Base-by-base conservation (phyloP, 2,888 invertebrate species). In the Tyria jacobaeae region DNA sequence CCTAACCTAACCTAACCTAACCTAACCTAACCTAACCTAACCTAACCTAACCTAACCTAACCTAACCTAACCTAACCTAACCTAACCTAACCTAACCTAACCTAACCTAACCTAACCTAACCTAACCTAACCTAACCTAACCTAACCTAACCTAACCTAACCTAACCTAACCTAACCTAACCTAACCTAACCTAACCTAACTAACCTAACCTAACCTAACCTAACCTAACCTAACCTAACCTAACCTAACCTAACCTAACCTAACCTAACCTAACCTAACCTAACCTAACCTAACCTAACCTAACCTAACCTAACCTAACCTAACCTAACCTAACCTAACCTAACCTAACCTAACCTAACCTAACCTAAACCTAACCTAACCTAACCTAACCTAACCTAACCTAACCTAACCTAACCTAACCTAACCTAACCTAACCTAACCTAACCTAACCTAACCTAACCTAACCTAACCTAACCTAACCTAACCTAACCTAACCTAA, bases 11-110 rank as follows among this genome's bases (percentile, higher is more conserved):
- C 37, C 37, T 14, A 37, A 37, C 37, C 37, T 37, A 37, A 37
- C 37, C 37, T 37, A 37, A 37, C 37, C 37, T 37, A 37, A 37
- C 37, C 37, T 37, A 37, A 37, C 37, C 37, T 37, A 37, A 37
- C 37, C 37, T 37, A 37, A 37, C 37, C 37, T 37, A 37, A 37
- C 37, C 37, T 37, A 37, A 37, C 37, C 35, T 37, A 37, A 37
- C 37, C 37, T 37, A 37, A 37, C 37, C 37, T 37, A 37, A 37
- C 37, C 37, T 37, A 37, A 37, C 37, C 37, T 37, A 37, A 37
- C 37, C 37, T 37, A 37, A 37, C 37, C 37, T 37, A 37, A 37
- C 37, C 37, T 37, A 37, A 37, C 37, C 37, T 37, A 37, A 37
- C 37, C 37, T 37, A 37, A 37, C 37, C 37, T 37, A 37, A 35